Base-by-base conservation (phyloP, 1,140 invertebrate genomes). In the Ectropis grisescens region DNA sequence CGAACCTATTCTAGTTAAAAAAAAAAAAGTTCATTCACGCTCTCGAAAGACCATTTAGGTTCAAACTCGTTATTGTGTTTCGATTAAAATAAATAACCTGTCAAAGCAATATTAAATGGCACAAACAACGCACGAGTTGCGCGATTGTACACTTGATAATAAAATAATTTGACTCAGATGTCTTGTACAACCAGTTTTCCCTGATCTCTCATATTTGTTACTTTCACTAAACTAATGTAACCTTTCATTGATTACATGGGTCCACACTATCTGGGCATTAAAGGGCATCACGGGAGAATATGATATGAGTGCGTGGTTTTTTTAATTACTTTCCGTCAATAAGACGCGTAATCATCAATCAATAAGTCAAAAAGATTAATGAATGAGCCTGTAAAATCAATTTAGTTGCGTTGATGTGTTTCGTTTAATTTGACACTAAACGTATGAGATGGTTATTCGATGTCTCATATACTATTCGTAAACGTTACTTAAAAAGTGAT, bases 401-500 rank as follows among this genome's bases (percentile, higher is more conserved):
- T 76, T 69, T 45, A 46, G 50, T 44, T 46, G 38, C 66, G 69
- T 72, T 76, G 66, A 71, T 59, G 55, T 65, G 60, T 65, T 67
- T 75, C 37, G 50, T 44, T 54, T 80, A 76, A 76, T 80, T 61
- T 75, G 71, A 80, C 75, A 61, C 52, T 76, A 76, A 76, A 64
- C 54, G 66, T 40, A 37, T 38, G 24, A 47, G 45, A 54, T 41
- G 49, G 33, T 27, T 39, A 54, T 32, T 56, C 38, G 43, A 51
- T 48, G 39, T 43, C 47, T 54, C 19, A 32, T 38, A 33, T 31
- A 39, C 11, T 19, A 19, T 19, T 19, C 3, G 8, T 8, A 4
- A 19, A 19, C 8, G 16, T 4, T 19, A 19, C 8, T 19, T 19
- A 4, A 19, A 4, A 19, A 19, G 16, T 19, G 3, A n/a, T 43